Conservation (phyloP, 2,888 invertebrate genomes). For the Eupithecia pulchellata region DNA sequence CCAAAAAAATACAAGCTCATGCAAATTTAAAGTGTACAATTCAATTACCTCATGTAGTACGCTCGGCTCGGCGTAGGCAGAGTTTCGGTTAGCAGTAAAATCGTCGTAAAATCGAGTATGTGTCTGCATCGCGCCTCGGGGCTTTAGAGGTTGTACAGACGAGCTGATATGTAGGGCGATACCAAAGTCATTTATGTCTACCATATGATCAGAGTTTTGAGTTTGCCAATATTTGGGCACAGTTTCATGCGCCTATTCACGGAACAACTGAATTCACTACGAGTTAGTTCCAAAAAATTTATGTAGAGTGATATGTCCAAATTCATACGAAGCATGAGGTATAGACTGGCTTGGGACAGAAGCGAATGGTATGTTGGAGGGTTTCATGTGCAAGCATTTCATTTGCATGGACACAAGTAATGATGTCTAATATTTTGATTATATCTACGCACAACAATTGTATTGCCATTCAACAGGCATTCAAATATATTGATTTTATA, state of each 20-base stretch:
- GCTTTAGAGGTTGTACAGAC: constrained; percentile 28
- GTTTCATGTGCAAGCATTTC: too few relatives aligned
- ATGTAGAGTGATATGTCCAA: too few relatives aligned
- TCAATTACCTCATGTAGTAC: constrained; percentile 39
- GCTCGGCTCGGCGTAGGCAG: constrained; percentile 34
- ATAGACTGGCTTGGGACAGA: too few relatives aligned
- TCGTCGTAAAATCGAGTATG: constrained; percentile 47
- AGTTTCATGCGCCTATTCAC: too few relatives aligned
- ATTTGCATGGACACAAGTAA: too few relatives aligned
- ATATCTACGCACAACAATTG: background rate
- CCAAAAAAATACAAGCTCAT: constrained; percentile 13
- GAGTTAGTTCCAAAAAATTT: too few relatives aligned
- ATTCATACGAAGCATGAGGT: background rate
- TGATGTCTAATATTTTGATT: background rate
- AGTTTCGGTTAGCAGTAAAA: constrained; percentile 51
- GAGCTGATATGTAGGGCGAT: constrained; percentile 10
- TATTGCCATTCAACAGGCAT: background rate
- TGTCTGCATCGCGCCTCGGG: constrained; percentile 41
- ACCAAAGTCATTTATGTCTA: too few relatives aligned
- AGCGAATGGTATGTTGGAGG: too few relatives aligned
- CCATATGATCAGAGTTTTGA: too few relatives aligned
- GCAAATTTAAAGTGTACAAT: constrained; percentile 34
- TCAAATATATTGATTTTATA: too few relatives aligned
- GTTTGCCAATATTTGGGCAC: too few relatives aligned
- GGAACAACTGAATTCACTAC: too few relatives aligned